Evolutionary conservation across 2,113 vertebrate genomes (phyloP).

Genomic region (Centrocercus urophasianus): DNA sequence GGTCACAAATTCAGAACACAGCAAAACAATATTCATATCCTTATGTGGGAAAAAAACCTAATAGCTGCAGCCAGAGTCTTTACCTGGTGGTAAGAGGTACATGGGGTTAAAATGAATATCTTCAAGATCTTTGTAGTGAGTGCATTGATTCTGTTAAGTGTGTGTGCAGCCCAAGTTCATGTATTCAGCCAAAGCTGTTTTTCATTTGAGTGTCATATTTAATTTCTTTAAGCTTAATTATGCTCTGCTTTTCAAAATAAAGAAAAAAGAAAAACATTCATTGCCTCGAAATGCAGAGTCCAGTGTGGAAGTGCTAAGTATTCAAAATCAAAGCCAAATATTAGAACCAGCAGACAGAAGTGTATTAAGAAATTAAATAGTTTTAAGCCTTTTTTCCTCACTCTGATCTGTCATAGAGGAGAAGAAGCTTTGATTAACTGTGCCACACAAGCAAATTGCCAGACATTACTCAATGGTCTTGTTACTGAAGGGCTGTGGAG

Average conservation of each 20-base stretch:
- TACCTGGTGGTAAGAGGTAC: not conserved
- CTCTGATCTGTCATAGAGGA: conserved; percentile 52
- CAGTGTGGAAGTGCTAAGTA: conserved; percentile 40
- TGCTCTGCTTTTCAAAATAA: not conserved
- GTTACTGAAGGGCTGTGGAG: not conserved
- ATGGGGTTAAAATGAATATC: not conserved
- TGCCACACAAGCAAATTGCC: conserved; percentile 46
- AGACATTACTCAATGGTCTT: not conserved
- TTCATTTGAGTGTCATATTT: conserved; percentile 61
- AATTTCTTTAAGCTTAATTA: conserved; percentile 66
- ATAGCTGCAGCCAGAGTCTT: not conserved
- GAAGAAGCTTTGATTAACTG: conserved; percentile 53
- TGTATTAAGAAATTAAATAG: conserved; percentile 66
- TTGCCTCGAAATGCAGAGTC: conserved; percentile 42
- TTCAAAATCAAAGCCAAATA: conserved; percentile 66
- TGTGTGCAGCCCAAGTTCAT: conserved; percentile 5
- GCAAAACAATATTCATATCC: not conserved
- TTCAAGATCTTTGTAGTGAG: not conserved
- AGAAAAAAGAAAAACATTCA: conserved; percentile 21
- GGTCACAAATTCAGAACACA: not conserved
- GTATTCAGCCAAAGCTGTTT: conserved; percentile 43
- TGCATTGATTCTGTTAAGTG: not conserved
- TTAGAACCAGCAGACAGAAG: conserved; percentile 55
- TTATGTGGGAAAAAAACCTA: not conserved
- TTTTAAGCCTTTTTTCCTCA: conserved; percentile 45